Evolutionary conservation across 2,113 vertebrate genomes (phyloP), one percentile per base, ranked within the genome.

Genomic region (Ammospiza caudacuta): DNA sequence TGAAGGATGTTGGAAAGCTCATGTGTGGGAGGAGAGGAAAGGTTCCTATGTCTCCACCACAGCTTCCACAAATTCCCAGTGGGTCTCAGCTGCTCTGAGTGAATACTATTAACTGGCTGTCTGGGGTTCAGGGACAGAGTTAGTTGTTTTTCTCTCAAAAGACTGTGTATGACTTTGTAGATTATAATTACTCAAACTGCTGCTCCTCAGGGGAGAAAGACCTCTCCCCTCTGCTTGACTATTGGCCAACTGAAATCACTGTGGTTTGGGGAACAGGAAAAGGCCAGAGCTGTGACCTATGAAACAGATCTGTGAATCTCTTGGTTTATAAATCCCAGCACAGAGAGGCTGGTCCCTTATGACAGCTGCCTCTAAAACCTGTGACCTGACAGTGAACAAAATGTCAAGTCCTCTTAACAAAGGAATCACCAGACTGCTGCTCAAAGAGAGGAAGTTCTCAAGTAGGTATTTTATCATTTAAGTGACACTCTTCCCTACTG

Each of bases 391-490:
- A 83, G 59, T 0, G 2, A 89, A 70, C 47, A 84, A 83, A 95
- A 97, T 52, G 57, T 75, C 77, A 81, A 14, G 66, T 84, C 66
- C 44, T 83, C 64, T 82, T 46, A 89, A 87, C 64, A 95, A 82
- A 91, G 70, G 57, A 82, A 52, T 79, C 1, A 0, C 61, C 72
- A 68, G 83, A 27, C 29, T 74, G 58, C 77, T 84, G 37, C 58
- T 96, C 74, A 82, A 70, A 57, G 66, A 79, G 47, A 93, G 73
- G 83, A 95, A 83, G 73, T 78, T 75, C 80, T 96, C 86, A 90
- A 96, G 95, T 66, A 93, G 79, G 51, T 88, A 81, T 94, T 95
- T 91, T 92, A 83, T 91, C 55, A 78, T 87, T 89, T 67, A 89
- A 94, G 89, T 75, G 73, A 77, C 73, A 94, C 87, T 94, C 49